These are phyloP conservation scores for Torymus texanus DNA, from an alignment of 2,888 invertebrate genomes.

Conservation along the genomic window DNA sequence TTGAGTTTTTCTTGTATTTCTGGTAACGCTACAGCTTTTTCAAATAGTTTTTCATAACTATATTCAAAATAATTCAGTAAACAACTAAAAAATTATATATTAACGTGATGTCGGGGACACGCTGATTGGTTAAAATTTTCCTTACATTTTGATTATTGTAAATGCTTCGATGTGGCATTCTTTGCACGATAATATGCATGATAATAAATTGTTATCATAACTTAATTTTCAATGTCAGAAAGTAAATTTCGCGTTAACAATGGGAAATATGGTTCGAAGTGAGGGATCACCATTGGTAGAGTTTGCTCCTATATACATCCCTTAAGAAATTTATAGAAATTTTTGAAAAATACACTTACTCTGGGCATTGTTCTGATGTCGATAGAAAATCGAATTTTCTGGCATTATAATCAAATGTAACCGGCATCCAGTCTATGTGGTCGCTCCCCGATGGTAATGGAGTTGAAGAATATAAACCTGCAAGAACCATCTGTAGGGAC, in stretches of 20 bases:
- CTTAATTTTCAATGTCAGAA: too few species aligned
- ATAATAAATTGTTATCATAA: too few species aligned
- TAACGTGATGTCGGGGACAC: too few species aligned
- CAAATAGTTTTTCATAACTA: constrained; percentile 5
- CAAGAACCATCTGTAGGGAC: constrained; percentile 63
- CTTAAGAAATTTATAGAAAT: too few species aligned
- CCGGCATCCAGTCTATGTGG: constrained; percentile 58
- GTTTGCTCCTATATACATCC: too few species aligned
- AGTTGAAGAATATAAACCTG: constrained; percentile 60
- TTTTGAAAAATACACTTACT: neutral
- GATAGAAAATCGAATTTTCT: constrained; percentile 4
- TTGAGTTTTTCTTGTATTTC: neutral
- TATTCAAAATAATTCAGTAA: neutral
- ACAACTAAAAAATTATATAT: constrained; percentile 6
- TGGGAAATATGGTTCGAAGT: too few species aligned
- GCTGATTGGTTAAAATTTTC: too few species aligned
- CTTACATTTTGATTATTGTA: too few species aligned
- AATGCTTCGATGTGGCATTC: too few species aligned
- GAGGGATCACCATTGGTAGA: too few species aligned
- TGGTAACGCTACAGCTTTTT: neutral
- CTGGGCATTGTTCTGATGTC: neutral
- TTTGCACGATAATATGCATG: too few species aligned
- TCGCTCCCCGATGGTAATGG: constrained; percentile 55
- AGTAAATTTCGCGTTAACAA: too few species aligned
- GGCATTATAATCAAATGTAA: constrained; percentile 51